Conservation (phyloP, 1,140 invertebrate species). For the Nasonia giraulti region DNA sequence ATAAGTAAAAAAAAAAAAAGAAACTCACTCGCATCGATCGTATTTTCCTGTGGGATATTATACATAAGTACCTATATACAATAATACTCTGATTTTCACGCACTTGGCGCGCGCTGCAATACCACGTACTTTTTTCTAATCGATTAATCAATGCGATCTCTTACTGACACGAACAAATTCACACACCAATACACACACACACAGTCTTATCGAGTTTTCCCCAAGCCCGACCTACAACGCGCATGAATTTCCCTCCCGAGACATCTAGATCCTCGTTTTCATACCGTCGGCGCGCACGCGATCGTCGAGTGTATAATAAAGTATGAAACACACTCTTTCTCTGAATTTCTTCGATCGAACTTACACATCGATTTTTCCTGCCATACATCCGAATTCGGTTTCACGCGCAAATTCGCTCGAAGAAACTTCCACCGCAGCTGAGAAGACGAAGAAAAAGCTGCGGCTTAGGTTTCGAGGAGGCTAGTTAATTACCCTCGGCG, state of each 20-base stretch:
- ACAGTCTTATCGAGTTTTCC: neutral
- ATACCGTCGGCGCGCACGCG: neutral
- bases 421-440: neutral
- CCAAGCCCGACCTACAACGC: too few species aligned
- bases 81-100: constrained; percentile 17
- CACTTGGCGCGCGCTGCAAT: neutral
- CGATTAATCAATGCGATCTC: constrained; percentile 11
- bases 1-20: neutral
- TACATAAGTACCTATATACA: neutral
- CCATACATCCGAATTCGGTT: neutral
- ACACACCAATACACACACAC: neutral
- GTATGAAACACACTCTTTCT: neutral
- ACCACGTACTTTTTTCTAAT: constrained; percentile 16
- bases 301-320: neutral
- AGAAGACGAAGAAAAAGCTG: too few species aligned
- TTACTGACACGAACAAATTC: neutral
- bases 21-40: neutral
- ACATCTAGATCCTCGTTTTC: neutral
- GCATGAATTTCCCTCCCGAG: neutral
- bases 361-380: neutral
- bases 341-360: neutral
- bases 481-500: neutral
- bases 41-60: neutral
- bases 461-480: neutral
- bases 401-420: neutral